phyloP scores from a whole-genome alignment of 2,113 vertebrate genomes.

The Muscicapa adusta region DNA sequence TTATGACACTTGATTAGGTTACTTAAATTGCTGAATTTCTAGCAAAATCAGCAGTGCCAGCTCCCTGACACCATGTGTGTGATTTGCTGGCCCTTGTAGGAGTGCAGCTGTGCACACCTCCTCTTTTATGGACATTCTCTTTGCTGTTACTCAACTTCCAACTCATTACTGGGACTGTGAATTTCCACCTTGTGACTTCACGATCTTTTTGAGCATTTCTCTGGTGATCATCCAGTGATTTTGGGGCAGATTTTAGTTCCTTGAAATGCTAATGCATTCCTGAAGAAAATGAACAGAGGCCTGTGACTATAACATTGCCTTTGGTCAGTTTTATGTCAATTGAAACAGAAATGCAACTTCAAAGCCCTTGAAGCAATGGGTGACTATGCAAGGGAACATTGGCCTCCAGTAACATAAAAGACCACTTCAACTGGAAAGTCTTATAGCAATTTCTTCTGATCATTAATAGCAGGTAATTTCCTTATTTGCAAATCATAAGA shows the following conservation, averaged over 20 bases:
- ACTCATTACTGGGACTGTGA: accelerated
- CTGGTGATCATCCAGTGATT: neutral
- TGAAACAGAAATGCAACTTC: neutral
- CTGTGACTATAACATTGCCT: neutral
- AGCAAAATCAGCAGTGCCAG: conserved; percentile 54
- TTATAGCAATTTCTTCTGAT: neutral
- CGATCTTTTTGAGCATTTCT: neutral
- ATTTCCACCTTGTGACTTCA: neutral
- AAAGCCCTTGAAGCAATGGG: neutral
- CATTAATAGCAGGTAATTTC: neutral
- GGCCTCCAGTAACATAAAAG: conserved; percentile 1
- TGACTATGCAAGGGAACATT: neutral
- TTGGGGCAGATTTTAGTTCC: neutral
- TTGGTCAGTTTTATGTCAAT: neutral
- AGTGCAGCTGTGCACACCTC: conserved; percentile 9
- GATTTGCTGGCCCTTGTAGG: neutral
- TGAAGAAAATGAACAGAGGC: neutral
- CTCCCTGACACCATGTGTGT: neutral
- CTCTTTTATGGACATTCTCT: neutral
- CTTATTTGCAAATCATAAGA: conserved; percentile 9
- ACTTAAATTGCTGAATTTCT: conserved; percentile 61
- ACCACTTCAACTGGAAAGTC: neutral
- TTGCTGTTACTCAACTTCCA: neutral
- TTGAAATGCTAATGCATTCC: neutral
- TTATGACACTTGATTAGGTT: conserved; percentile 69